Percentiles rank a stretch among this genome's conserved stretches.
These are phyloP conservation scores for Xiphophorus hellerii DNA, from an alignment of 2,113 vertebrate species.

Conservation along the genomic window DNA sequence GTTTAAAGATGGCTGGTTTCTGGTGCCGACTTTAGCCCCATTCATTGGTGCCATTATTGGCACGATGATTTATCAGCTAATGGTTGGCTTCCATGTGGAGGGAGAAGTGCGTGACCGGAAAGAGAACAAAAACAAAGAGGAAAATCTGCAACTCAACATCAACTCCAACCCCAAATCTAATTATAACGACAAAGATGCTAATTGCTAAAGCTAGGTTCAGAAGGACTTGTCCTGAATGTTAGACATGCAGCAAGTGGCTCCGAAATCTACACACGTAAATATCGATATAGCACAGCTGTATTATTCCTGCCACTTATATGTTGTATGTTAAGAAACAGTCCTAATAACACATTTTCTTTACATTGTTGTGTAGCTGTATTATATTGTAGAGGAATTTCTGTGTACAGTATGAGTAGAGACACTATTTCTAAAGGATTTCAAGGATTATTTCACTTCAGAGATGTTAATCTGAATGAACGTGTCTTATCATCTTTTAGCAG, in stretches of 20 bases:
- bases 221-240: slow-evolving; percentile 56
- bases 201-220: background rate
- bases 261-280: slow-evolving; percentile 37
- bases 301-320: slow-evolving; percentile 11
- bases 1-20: slow-evolving; percentile 86
- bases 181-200: background rate
- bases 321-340: slow-evolving; percentile 5
- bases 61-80: slow-evolving; percentile 89
- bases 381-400: slow-evolving; percentile 31
- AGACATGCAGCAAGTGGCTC: background rate
- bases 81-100: slow-evolving; percentile 91
- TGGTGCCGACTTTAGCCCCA: slow-evolving; percentile 90
- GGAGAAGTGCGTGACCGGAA: slow-evolving; percentile 77
- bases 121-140: slow-evolving; percentile 52
- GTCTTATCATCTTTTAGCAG: slow-evolving; percentile 49
- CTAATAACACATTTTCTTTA: slow-evolving; percentile 14
- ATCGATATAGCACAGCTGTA: background rate
- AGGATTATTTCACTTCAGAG: slow-evolving; percentile 66
- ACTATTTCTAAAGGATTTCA: slow-evolving; percentile 33
- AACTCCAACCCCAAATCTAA: slow-evolving; percentile 77
- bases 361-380: slow-evolving; percentile 34
- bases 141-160: slow-evolving; percentile 84
- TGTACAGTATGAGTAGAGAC: slow-evolving; percentile 26
- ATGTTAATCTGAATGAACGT: slow-evolving; percentile 27
- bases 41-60: slow-evolving; percentile 88